Evolutionary conservation across 37 sponge, comb jelly and placozoan species (phyloP), one percentile per base, ranked within the genome.

Genomic region (Spongia lamella): DNA sequence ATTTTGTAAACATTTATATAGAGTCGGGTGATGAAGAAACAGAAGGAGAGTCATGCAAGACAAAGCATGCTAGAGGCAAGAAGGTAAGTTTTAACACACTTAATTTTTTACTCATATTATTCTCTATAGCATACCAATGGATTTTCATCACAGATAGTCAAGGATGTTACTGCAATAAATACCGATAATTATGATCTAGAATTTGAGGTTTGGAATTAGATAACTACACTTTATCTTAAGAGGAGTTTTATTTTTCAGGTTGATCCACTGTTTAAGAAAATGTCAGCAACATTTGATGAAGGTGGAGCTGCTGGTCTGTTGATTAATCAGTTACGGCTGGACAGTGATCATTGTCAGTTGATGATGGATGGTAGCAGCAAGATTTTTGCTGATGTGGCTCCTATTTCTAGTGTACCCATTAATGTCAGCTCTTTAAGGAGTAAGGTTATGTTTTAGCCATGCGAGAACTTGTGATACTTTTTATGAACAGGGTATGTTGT

Each of bases 221-320:
- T n/a, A n/a, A n/a, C n/a, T n/a, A n/a, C n/a, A n/a, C n/a, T n/a
- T n/a, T n/a, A n/a, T n/a, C n/a, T n/a, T n/a, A n/a, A n/a, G n/a
- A n/a, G n/a, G n/a, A n/a, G n/a, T n/a, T n/a, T n/a, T n/a, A 5
- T 47, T 24, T 24, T 67, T 4, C 49, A 86, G 87, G 87, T 86
- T 2, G 96, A 96, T 69, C 96, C 96, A 30, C 43, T 92, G 37
- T 89, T 85, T 61, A 52, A 79, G 75, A 82, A 89, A 57, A 82
- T 74, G 0, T 77, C 83, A 20, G 87, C 93, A 22, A 80, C 85
- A 17, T 86, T 92, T 70, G 96, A 96, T 78, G 90, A 92, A 39
- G 90, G 85, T 29, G 88, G 90, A 40, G 78, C 79, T 0, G 83
- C 65, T 19, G 87, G 88, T 1, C 68, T 96, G 50, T 75, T 96